Evolutionary conservation across 2,888 invertebrate genomes (phyloP), one percentile per base, ranked within the genome.

Genomic region (Autographa gamma): DNA sequence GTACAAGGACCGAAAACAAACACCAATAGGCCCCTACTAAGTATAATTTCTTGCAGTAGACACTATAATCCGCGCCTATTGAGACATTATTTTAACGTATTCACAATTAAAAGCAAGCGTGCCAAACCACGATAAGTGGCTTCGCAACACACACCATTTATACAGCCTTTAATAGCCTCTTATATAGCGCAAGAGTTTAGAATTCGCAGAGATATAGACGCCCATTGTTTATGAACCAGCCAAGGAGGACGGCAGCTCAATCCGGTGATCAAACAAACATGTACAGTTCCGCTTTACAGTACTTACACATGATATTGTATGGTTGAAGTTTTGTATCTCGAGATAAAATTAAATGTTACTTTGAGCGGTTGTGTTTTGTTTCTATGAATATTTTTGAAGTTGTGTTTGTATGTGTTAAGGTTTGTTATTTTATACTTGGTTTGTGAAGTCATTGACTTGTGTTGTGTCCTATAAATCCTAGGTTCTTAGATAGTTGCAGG

Each of bases 251-350:
- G 89, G 89, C 90, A 88, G 87, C 90, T 90, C 92, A 88, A 92
- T 92, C 89, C 89, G 80, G 88, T 90, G 87, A 89, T 85, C 90
- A 91, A 92, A 92, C 91, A 92, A 89, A 90, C 88, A 86, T 87
- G 88, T 88, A 88, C 82, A 74, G 82, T 82, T 82, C 82, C 84
- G 83, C 79, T 85, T 85, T 84, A 88, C 83, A 79, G 82, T 82
- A 83, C 81, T 79, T 77, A 78, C 82, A 83, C 81, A 86, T 81
- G 82, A 83, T 84, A 82, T 81, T 84, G 81, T 83, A 75, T 69
- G 69, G 63, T 66, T 60, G 75, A 76, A 83, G 73, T 80, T 81
- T 65, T 73, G 73, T 52, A 76, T 66, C 63, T 75, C 77, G 70
- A 69, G 71, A 79, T 80, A 71, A 82, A 79, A 82, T 80, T 76